Percentiles rank a stretch among this genome's conserved stretches.
phyloP scores from a whole-genome alignment of 2,797 vertebrate genomes.

The Lithobates pipiens region DNA sequence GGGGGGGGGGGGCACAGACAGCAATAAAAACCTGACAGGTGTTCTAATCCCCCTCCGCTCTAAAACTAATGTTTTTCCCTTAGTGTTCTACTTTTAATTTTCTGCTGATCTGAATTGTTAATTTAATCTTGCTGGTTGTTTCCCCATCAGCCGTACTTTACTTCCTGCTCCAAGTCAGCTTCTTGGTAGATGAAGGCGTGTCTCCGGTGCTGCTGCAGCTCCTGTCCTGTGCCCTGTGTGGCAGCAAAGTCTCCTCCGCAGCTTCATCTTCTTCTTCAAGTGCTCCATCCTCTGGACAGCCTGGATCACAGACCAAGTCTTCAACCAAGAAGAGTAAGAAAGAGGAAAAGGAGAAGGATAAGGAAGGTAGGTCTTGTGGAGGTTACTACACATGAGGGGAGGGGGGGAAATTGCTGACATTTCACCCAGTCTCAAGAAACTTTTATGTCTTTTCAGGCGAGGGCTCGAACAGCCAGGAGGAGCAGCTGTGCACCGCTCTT shows the following conservation, averaged over 20 bases:
- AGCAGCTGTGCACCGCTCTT: conserved; percentile 94
- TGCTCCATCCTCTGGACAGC: conserved; percentile 81
- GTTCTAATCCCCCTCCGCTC: too few species aligned
- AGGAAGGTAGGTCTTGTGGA: conserved; percentile 83
- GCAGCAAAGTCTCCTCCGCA: conserved; percentile 92
- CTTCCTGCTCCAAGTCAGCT: conserved; percentile 98
- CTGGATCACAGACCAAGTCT: conserved; percentile 88
- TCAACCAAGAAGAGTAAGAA: conserved; percentile 98
- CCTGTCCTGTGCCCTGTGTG: conserved; percentile 96
- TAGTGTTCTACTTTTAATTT: too few species aligned
- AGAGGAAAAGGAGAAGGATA: conserved; percentile 96
- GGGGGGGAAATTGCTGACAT: neutral
- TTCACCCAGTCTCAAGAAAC: neutral
- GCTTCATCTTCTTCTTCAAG: conserved; percentile 77
- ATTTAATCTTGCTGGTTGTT: conserved; percentile 4
- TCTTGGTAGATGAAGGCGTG: conserved; percentile 96
- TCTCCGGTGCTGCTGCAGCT: conserved; percentile 95
- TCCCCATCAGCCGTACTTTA: conserved; percentile 88
- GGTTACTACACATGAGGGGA: neutral
- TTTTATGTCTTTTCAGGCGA: conserved; percentile 79
- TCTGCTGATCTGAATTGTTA: too few species aligned
- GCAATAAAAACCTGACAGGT: too few species aligned
- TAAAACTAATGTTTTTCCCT: too few species aligned
- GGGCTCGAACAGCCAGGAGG: conserved; percentile 90
- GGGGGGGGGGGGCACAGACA: too few species aligned